phyloP scores from a whole-genome alignment of 2,113 vertebrate species.

The Dipodomys merriami region DNA sequence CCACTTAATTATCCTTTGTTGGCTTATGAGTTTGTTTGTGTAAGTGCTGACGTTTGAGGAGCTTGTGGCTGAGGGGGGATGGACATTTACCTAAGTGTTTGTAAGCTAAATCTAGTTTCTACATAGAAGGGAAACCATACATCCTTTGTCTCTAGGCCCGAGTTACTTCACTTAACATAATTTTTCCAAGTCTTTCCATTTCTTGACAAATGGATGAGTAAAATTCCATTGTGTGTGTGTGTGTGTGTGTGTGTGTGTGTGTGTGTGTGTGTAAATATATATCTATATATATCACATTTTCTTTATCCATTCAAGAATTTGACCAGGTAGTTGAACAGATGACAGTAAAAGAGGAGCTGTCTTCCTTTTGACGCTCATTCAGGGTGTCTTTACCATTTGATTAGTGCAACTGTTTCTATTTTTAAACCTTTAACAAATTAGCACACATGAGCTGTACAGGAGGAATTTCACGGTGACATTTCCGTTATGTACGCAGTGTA shows the following conservation, averaged over 20 bases:
- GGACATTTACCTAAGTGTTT: no score
- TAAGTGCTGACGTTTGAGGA: background rate
- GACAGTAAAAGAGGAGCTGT: background rate
- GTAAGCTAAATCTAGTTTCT: no score
- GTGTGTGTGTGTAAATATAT: background rate
- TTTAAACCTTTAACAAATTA: background rate
- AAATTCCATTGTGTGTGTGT: background rate
- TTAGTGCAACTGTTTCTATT: background rate
- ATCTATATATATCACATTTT: background rate
- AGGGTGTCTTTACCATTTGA: background rate
- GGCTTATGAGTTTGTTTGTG: background rate
- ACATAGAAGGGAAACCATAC: no score
- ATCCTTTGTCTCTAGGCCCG: no score
- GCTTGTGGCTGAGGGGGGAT: background rate
- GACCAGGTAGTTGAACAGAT: background rate
- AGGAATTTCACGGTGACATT: no score
- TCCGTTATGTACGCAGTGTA: no score
- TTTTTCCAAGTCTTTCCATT: no score
- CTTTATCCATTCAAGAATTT: conserved; percentile 1
- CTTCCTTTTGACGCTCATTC: background rate
- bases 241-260: background rate
- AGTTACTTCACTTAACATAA: no score
- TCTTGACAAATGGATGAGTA: no score
- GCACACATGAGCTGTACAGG: no score
- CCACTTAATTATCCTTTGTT: no score